Conservation (phyloP, 1,140 invertebrate species). For the Pseudobourletiella spinata region DNA sequence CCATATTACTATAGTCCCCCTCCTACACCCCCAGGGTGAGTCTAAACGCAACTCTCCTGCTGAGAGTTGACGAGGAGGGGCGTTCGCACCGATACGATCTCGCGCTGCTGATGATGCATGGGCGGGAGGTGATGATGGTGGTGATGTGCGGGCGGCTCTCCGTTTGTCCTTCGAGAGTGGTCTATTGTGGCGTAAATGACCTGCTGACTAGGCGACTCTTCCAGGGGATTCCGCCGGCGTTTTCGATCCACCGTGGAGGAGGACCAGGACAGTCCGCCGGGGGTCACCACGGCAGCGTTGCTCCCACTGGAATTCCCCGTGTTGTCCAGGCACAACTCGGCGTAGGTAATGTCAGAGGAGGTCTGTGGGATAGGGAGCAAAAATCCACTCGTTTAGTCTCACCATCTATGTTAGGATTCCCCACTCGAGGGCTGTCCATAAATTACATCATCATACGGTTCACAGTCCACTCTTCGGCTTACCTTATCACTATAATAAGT, state of each 20-base stretch:
- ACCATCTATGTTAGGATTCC: no score
- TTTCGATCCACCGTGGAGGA: slow-evolving; percentile 33
- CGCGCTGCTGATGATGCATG: slow-evolving; percentile 53
- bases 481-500: slow-evolving; percentile 37
- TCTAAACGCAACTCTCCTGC: slow-evolving; percentile 72
- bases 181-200: slow-evolving; percentile 35
- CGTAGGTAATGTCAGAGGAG: slow-evolving; percentile 58
- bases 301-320: slow-evolving; percentile 20
- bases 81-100: slow-evolving; percentile 71
- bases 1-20: no score
- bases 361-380: slow-evolving; percentile 33
- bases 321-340: slow-evolving; percentile 52
- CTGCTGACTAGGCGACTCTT: slow-evolving; percentile 20
- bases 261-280: slow-evolving; percentile 19
- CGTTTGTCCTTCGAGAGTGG: slow-evolving; percentile 32
- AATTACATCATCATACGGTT: no score
- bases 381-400: no score
- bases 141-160: slow-evolving; percentile 25
- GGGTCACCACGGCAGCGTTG: not conserved
- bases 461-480: no score
- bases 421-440: no score
- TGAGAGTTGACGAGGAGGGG: slow-evolving; percentile 69
- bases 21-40: no score
- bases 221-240: slow-evolving; percentile 28
- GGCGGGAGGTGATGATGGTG: slow-evolving; percentile 36